Evolutionary conservation across 2,113 vertebrate genomes (phyloP).

Genomic region (Amblyornis subalaris): DNA sequence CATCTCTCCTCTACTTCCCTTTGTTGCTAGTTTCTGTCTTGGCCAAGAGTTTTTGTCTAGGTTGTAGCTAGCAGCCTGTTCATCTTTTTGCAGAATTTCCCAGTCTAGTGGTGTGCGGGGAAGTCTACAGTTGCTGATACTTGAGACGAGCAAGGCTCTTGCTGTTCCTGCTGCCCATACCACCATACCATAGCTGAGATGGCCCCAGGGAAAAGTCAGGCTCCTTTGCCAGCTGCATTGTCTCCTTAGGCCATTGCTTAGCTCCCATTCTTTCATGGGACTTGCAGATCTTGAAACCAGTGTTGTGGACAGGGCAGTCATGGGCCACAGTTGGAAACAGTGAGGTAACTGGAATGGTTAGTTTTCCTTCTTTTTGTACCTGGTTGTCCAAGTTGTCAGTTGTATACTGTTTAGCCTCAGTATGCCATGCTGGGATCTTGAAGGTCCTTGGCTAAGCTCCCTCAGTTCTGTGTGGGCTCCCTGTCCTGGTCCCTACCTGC

Average conservation of each 20-base stretch:
- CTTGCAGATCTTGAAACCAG: neutral
- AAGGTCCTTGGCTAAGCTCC: neutral
- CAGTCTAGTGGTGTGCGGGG: neutral
- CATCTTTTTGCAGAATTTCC: neutral
- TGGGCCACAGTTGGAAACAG: neutral
- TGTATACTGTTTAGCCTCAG: neutral
- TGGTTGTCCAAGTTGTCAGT: neutral
- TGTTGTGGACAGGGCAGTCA: neutral
- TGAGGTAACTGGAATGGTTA: neutral
- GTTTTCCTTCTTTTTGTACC: neutral
- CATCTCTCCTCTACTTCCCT: neutral
- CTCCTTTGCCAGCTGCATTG: neutral
- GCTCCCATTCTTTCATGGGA: neutral
- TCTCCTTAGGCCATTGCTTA: neutral
- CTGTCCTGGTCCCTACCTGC: neutral
- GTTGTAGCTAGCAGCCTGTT: neutral
- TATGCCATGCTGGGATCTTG: neutral
- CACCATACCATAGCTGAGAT: neutral
- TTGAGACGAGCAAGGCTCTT: neutral
- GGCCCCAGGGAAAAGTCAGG: neutral
- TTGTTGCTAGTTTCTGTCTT: constrained; percentile 14
- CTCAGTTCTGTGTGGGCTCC: neutral
- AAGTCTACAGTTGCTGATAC: neutral
- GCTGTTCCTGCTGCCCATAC: neutral
- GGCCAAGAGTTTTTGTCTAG: neutral